Evolutionary conservation across 2,797 vertebrate genomes (phyloP), one percentile per base, ranked within the genome.

Genomic region (Gobionotothen gibberifrons): DNA sequence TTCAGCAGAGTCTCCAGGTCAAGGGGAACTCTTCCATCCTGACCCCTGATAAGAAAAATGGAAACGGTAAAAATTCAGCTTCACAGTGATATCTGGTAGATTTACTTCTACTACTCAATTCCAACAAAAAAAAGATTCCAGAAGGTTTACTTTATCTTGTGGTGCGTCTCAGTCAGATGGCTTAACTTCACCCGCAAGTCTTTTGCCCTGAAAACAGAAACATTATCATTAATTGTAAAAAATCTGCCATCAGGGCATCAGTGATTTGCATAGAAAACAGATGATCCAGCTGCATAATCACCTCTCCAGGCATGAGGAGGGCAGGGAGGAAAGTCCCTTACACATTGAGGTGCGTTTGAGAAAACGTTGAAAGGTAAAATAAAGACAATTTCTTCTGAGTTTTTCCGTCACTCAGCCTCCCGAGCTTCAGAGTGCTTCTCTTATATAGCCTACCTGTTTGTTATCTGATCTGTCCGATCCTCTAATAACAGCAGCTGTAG

Each of bases 251-350:
- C 13, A 26, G 10, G 1, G 11, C 26, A 47, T 46, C 26, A 15
- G 29, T 29, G 42, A 64, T 72, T 44, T 13, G 40, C 5, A 43
- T 3, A 49, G 13, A 53, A 71, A 60, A 56, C 29, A 36, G 1
- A 36, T 36, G 32, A 36, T 26, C 26, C 16, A 51, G 48, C 8
- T 4, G 26, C 19, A 76, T 53, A 80, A 93, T 87, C 63, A 95
- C 94, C 86, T 95, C 85, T 92, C 94, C 88, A 93, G 83, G 76
- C 93, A 95, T 84, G 94, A 93, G 43, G 92, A 91, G 3, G 93
- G 93, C 76, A 95, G 82, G 36, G 59, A 87, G 49, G 93, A 91
- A 53, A 94, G 83, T n/a, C 94, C 94, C 79, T 91, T 94, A 80
- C 94, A 95, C 94, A 95, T 95, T 2, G 60, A 46, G 29, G 22